Evolutionary conservation across 2,888 invertebrate genomes (phyloP), one percentile per base, ranked within the genome.

Genomic region (Sussaba pulchella): DNA sequence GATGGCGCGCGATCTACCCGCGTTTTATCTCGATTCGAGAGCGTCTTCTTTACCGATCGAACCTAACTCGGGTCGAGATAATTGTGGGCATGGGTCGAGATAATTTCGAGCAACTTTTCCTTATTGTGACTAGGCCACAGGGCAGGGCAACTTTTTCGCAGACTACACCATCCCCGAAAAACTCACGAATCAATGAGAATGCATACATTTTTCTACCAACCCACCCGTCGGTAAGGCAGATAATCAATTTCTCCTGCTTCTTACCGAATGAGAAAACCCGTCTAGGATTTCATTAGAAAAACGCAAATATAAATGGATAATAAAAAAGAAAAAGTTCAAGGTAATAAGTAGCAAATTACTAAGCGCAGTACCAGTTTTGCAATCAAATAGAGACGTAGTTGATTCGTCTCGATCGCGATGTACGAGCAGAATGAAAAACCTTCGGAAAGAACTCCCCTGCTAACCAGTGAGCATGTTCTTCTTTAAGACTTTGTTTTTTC

Each of bases 201-300:
- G 31, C n/a, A n/a, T 31, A 8, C 1, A 9, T 1, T 12, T 43
- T 14, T 4, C 61, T 21, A 14, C 47, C 14, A 24, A 14, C 41
- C 26, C 64, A 41, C 31, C 52, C 0, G 52, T 36, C 36, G 64
- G 41, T 71, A 66, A 74, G 31, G 24, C n/a, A 17, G 50, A 10
- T 26, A 26, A 10, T 17, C 3, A 0, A 43, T 26, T 14, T 1
- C 43, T 66, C 6, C 31, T 5, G 2, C 6, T 6, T 36, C 1
- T 36, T 50, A 64, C 17, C 59, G 36, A 47, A 9, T 21, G 50
- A 59, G 66, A 2, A 2, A 1, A 8, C 52, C 14, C 5, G 52
- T 74, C 41, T 59, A 73, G 45, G 47, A 64, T 79, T 54, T 69
- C 67, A 19, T 39, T 63, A 39, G 1, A 26, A 50, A 41, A 64